Evolutionary conservation across 2,797 vertebrate genomes (phyloP), one percentile per base, ranked within the genome.

Genomic region (Enteromius argenteus): DNA sequence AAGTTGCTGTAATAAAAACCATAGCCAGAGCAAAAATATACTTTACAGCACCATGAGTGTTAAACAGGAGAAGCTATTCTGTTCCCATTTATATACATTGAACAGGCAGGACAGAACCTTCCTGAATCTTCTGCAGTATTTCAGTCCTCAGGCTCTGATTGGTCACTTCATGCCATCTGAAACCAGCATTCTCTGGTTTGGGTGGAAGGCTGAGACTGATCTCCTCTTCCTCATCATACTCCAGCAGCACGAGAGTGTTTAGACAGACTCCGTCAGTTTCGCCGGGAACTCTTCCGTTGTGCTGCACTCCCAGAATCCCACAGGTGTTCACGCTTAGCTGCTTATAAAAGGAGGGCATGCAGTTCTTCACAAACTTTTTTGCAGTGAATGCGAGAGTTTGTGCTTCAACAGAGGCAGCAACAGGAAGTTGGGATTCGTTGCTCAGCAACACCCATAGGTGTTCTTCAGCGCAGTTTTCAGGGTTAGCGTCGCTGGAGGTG

Each of bases 281-380:
- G 0, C 93, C 95, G 0, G 89, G 71, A 1, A 91, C 90, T 15
- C 86, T 93, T 0, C 96, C 94, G 0, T 90, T 89, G 85, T 98
- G 97, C 91, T 98, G 97, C 88, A 98, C 86, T 71, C 97, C 95
- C 64, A 98, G 88, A 71, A 97, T 64, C 13, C 97, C 97, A 79
- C 93, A 92, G 9, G 92, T 89, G 53, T 88, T 92, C 10, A 95
- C 88, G 0, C 79, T 87, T 9, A 94, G 69, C 27, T 93, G 86
- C 5, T 92, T 90, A 44, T 90, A 88, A 0, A 91, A 83, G 0
- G 88, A 84, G 0, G 89, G 88, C 91, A 96, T 79, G 86, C 95
- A 94, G 7, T 95, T 93, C 90, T 92, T 92, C 30, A 96, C 88
- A 81, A 97, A 92, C 86, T 88, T 90, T 88, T 91, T 91, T 64